These are phyloP conservation scores for Scaptomyza graminum DNA, from an alignment of 1,140 invertebrate genomes.

Conservation along the genomic window DNA sequence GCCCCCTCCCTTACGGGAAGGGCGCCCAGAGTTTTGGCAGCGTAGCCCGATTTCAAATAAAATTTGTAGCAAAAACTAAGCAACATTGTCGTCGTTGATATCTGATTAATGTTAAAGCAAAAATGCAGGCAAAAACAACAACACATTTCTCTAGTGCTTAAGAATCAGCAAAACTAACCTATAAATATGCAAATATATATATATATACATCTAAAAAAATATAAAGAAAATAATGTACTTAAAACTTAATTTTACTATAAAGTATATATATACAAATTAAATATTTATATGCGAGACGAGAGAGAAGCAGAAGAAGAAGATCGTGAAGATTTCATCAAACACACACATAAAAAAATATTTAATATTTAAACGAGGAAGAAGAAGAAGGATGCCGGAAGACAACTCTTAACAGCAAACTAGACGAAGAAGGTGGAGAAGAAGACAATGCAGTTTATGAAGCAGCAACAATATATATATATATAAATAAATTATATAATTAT, in stretches of 20 bases:
- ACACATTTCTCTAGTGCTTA: conserved; percentile 72
- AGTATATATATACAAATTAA: conserved; percentile 80
- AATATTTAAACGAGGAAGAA: conserved; percentile 54
- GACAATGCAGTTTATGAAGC: conserved; percentile 31
- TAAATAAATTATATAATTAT: conserved; percentile 65
- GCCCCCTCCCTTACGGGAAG: background rate
- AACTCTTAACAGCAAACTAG: conserved; percentile 49
- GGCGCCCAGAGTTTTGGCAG: conserved; percentile 30
- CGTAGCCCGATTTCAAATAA: conserved; percentile 29
- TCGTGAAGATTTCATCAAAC: conserved; percentile 77
- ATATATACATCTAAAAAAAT: conserved; percentile 25
- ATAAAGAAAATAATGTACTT: conserved; percentile 25
- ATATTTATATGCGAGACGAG: conserved; percentile 70
- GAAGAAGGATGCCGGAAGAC: conserved; percentile 37
- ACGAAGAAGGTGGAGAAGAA: conserved; percentile 43
- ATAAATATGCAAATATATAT: conserved; percentile 67
- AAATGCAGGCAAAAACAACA: conserved; percentile 37
- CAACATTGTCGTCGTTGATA: conserved; percentile 27
- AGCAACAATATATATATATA: conserved; percentile 60
- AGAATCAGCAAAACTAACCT: conserved; percentile 57
- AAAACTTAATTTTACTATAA: conserved; percentile 76
- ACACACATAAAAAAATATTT: conserved; percentile 54
- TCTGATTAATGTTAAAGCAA: conserved; percentile 46
- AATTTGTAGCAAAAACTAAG: conserved; percentile 63
- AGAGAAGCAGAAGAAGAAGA: conserved; percentile 49